Conservation (phyloP, 2,113 vertebrate species). For the Phocoena sinus region DNA sequence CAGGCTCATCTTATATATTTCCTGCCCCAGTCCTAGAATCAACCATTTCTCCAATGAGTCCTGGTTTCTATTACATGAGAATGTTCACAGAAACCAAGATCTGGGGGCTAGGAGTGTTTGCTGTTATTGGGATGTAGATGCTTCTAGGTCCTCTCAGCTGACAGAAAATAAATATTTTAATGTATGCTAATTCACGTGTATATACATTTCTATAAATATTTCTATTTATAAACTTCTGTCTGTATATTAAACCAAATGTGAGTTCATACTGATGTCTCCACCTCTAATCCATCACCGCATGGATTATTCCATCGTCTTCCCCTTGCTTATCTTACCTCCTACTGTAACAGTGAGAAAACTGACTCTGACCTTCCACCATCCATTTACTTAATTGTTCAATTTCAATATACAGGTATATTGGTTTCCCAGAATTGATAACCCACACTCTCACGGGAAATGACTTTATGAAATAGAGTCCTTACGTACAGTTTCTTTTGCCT, state of each 20-base stretch:
- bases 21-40: background rate
- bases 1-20: background rate
- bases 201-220: background rate
- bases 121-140: background rate
- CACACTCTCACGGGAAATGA: background rate
- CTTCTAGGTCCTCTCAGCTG: background rate
- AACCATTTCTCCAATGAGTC: background rate
- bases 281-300: background rate
- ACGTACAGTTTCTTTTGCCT: background rate
- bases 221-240: background rate
- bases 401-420: background rate
- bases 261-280: background rate
- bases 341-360: background rate
- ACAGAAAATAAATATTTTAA: background rate
- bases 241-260: background rate
- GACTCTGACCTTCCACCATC: background rate
- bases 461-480: background rate
- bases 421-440: background rate
- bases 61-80: background rate
- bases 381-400: background rate
- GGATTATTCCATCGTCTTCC: background rate
- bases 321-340: background rate
- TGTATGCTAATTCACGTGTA: background rate
- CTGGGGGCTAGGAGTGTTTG: background rate
- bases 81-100: background rate